phyloP scores from a whole-genome alignment of 2,797 vertebrate species.

The Coracias cyanogaster region DNA sequence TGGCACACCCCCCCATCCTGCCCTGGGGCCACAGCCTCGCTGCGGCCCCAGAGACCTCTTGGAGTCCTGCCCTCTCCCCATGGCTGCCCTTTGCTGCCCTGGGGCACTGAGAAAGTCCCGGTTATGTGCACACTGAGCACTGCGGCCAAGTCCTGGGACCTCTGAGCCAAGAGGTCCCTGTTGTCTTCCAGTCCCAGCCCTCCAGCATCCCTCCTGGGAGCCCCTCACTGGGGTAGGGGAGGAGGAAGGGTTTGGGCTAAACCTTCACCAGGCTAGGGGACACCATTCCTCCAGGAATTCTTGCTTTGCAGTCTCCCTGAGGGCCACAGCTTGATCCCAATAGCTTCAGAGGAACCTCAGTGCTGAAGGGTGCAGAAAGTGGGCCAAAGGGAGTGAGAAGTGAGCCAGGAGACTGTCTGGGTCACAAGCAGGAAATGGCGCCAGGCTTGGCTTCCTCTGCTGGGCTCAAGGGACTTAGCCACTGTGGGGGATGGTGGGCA shows the following conservation, averaged over 20 bases:
- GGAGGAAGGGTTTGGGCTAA: neutral
- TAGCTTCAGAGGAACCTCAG: neutral
- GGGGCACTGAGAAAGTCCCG: accelerated
- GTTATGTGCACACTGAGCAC: accelerated
- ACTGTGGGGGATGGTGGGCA: neutral
- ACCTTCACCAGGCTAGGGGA: too few relatives aligned
- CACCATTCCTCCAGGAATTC: neutral
- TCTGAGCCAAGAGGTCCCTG: neutral
- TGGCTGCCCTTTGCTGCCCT: neutral
- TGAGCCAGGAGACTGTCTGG: neutral
- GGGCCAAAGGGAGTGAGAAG: neutral
- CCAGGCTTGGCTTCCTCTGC: neutral
- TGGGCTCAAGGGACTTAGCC: neutral
- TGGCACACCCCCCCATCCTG: neutral
- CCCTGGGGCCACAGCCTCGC: neutral
- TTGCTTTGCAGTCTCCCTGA: neutral
- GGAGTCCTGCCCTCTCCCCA: neutral
- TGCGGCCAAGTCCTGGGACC: neutral
- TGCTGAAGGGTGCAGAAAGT: neutral
- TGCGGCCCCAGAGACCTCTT: neutral
- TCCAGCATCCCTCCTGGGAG: neutral
- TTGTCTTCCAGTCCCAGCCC: neutral
- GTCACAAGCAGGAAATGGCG: neutral
- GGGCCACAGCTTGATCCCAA: neutral
- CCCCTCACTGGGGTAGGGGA: neutral